A percentile compares a stretch with the other conserved stretches of the same genome.
Conservation (phyloP, 2,113 vertebrate species). For the Nerophis ophidion region DNA sequence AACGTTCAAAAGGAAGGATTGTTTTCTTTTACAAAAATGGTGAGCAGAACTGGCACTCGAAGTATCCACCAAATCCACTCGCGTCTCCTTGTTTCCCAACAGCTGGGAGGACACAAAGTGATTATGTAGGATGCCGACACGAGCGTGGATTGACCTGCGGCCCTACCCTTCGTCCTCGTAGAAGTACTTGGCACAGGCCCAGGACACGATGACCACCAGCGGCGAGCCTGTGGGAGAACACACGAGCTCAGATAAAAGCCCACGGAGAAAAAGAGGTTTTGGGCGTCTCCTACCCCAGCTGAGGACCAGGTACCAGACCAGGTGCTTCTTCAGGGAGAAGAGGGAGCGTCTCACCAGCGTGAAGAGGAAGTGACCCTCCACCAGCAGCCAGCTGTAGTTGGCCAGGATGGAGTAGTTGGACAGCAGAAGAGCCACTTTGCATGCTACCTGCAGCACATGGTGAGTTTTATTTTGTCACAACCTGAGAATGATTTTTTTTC, state of each 20-base stretch:
- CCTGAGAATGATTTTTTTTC: not conserved
- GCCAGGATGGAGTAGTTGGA: slow-evolving; percentile 93
- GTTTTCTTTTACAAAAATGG: slow-evolving; percentile 77
- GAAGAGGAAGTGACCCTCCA: slow-evolving; percentile 91
- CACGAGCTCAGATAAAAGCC: not conserved
- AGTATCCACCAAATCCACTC: slow-evolving; percentile 89
- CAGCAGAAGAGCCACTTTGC: slow-evolving; percentile 85
- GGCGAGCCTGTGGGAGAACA: slow-evolving; percentile 74
- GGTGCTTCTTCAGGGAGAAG: slow-evolving; percentile 83
- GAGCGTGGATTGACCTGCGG: not conserved
- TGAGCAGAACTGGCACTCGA: slow-evolving; percentile 81
- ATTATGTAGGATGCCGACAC: not conserved
- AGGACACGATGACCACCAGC: slow-evolving; percentile 70
- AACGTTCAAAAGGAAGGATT: not conserved
- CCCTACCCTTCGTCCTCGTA: slow-evolving; percentile 84
- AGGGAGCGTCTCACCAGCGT: slow-evolving; percentile 83
- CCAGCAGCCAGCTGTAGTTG: slow-evolving; percentile 93
- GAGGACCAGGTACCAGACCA: slow-evolving; percentile 79
- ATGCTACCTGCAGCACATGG: slow-evolving; percentile 71
- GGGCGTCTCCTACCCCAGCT: slow-evolving; percentile 82
- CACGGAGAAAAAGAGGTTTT: not conserved
- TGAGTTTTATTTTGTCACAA: not conserved
- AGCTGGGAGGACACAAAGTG: slow-evolving; percentile 55
- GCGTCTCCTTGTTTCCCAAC: slow-evolving; percentile 84
- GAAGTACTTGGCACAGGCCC: slow-evolving; percentile 80